Conservation (phyloP, 2,888 invertebrate species). For the Tetropium fuscum region DNA sequence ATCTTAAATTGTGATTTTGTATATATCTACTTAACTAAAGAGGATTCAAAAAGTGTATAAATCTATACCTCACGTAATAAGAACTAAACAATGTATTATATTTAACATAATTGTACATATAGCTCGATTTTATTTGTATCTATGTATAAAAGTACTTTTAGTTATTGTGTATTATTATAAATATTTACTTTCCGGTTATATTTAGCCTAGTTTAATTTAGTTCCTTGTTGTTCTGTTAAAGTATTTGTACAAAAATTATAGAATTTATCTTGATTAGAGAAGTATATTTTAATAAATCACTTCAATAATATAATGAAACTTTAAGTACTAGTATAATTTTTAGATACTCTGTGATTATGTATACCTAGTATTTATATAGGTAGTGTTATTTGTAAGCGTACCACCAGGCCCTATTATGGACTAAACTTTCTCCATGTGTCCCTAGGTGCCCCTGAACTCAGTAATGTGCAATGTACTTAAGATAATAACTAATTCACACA, state of each 20-base stretch:
- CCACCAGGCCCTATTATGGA: neutral
- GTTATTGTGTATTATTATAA: constrained; percentile 19
- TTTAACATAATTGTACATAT: constrained; percentile 44
- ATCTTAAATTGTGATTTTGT: constrained; percentile 66
- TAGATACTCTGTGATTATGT: constrained; percentile 64
- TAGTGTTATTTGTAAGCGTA: constrained; percentile 59
- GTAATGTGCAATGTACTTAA: constrained; percentile 49
- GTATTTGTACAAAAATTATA: constrained; percentile 41
- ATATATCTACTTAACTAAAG: constrained; percentile 57
- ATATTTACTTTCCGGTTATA: too few species aligned
- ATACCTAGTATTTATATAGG: constrained; percentile 60
- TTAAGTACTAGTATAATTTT: constrained; percentile 54
- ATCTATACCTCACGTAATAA: constrained; percentile 31
- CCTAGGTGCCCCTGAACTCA: constrained; percentile 5
- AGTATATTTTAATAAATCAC: constrained; percentile 49
- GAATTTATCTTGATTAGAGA: constrained; percentile 33
- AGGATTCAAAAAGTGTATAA: constrained; percentile 44
- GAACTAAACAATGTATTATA: constrained; percentile 37
- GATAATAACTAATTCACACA: constrained; percentile 42
- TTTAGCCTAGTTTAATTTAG: constrained; percentile 37
- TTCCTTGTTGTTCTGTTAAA: constrained; percentile 33
- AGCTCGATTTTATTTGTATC: constrained; percentile 41
- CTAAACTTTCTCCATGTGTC: neutral
- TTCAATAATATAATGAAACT: constrained; percentile 37
- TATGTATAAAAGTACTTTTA: constrained; percentile 33